These are phyloP conservation scores for Plectrocnemia conspersa DNA, from an alignment of 1,140 invertebrate genomes.

Conservation along the genomic window DNA sequence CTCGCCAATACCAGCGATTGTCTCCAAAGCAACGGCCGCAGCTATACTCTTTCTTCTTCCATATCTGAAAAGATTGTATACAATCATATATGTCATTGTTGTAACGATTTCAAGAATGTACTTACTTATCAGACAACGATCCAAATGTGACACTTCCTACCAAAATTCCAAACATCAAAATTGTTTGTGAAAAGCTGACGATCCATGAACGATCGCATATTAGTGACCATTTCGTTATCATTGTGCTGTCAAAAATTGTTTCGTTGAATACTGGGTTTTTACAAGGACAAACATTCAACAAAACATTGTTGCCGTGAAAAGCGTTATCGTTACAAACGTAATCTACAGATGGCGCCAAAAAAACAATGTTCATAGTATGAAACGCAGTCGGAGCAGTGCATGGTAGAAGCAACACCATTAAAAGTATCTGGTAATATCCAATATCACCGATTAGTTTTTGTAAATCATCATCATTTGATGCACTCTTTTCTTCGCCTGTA, in stretches of 20 bases:
- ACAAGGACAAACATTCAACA: constrained; percentile 53
- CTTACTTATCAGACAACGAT: constrained; percentile 47
- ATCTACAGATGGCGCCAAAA: constrained; percentile 58
- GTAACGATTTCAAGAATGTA: constrained; percentile 5
- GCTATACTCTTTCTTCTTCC: constrained; percentile 58
- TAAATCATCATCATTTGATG: constrained; percentile 13
- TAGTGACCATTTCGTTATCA: constrained; percentile 68
- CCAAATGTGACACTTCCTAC: constrained; percentile 47
- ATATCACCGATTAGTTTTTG: constrained; percentile 20
- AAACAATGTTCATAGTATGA: constrained; percentile 62
- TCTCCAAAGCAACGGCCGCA: constrained; percentile 56
- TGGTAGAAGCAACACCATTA: constrained; percentile 14
- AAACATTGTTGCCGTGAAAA: constrained; percentile 34
- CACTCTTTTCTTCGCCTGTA: background rate
- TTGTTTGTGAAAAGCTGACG: constrained; percentile 61
- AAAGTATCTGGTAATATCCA: constrained; percentile 19
- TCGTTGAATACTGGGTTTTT: constrained; percentile 55
- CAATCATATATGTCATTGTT: too few relatives aligned
- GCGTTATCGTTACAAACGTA: constrained; percentile 52
- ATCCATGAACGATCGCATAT: constrained; percentile 61
- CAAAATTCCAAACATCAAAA: constrained; percentile 46
- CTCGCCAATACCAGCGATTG: constrained; percentile 53
- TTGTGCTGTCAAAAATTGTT: constrained; percentile 62
- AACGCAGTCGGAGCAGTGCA: constrained; percentile 58
- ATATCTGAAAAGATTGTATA: constrained; percentile 57